Base-by-base conservation (phyloP, 2,888 invertebrate species). In the Leptopilina drosophilae region DNA sequence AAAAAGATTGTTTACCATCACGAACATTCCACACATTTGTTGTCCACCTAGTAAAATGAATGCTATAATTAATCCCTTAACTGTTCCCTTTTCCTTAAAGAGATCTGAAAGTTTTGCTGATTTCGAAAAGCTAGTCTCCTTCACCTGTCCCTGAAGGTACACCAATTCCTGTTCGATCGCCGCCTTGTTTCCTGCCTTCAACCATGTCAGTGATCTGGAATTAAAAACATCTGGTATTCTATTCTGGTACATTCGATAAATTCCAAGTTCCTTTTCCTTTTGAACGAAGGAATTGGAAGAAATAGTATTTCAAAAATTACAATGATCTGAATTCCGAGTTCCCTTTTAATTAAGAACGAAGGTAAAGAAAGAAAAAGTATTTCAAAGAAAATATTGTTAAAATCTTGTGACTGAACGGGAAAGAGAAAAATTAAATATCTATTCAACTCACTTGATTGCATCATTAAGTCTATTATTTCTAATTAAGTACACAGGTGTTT, bases 401-500 rank as follows among this genome's bases (percentile, higher is more conserved):
- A 49, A 49, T 9, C 11, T 49, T 49, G 11, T 11, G 11, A 11
- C 1, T 12, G 1, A 12, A 49, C 49, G 2, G 12, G 12, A 49
- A 33, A 3, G 3, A 12, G 2, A 49, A 49, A 33, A 33, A 33
- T 33, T 49, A 49, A 49, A 49, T 78, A 75, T 78, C 78, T 80
- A 77, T 65, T 77, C 40, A 53, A 73, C 93, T 84, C 81, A 90
- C 91, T 85, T 90, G 9, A 84, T 84, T 0, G 91, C 90, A 15
- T 93, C 93, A 8, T 87, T 86, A 80, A 87, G 85, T 46, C 89
- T 89, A 77, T 91, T 90, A 56, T 86, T 84, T 9, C 89, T 88
- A 42, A 92, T 82, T n/a, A 93, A 87, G 73, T 90, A 92, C 40
- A 93, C 89, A 0, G 95, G 95, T 0, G 94, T 93, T 87, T 95